A percentile compares a stretch with the other conserved stretches of the same genome.
These are phyloP conservation scores for Allobates femoralis DNA, from an alignment of 2,797 vertebrate genomes.

Conservation along the genomic window DNA sequence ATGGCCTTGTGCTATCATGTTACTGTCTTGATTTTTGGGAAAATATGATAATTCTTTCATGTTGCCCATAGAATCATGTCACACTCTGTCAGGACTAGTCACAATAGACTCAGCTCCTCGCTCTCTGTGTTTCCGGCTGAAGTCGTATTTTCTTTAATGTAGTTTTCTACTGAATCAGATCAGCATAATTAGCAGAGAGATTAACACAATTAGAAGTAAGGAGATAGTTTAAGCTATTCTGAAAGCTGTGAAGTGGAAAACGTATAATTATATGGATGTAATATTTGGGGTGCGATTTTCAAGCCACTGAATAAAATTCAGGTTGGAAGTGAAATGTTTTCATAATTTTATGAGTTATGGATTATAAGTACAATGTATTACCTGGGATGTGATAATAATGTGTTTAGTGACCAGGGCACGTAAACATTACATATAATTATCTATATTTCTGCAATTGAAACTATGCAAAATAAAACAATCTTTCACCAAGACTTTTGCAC, in stretches of 20 bases:
- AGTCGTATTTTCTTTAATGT: constrained; percentile 22
- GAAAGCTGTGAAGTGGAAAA: constrained; percentile 50
- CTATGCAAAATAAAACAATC: background rate
- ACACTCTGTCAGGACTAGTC: background rate
- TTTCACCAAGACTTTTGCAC: background rate
- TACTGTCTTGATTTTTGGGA: background rate
- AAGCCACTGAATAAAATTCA: constrained; percentile 20
- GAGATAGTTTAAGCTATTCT: constrained; percentile 47
- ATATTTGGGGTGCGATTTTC: constrained; percentile 47
- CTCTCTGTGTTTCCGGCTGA: constrained; percentile 10
- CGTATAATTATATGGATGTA: constrained; percentile 47
- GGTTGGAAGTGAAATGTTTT: constrained; percentile 19
- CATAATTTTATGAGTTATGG: constrained; percentile 2
- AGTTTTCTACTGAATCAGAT: constrained; percentile 39
- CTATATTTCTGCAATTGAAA: background rate
- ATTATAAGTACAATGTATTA: background rate
- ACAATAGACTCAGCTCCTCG: constrained; percentile 12
- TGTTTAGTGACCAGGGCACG: background rate
- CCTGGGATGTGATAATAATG: background rate
- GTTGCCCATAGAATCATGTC: background rate
- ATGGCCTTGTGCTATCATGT: background rate
- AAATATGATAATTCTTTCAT: background rate
- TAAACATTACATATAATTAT: background rate
- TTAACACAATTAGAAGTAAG: constrained; percentile 57
- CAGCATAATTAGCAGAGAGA: constrained; percentile 54